Evolutionary conservation across 2,797 vertebrate species (phyloP), one percentile per base, ranked within the genome.

Genomic region (Neosilurus hyrtlii): DNA sequence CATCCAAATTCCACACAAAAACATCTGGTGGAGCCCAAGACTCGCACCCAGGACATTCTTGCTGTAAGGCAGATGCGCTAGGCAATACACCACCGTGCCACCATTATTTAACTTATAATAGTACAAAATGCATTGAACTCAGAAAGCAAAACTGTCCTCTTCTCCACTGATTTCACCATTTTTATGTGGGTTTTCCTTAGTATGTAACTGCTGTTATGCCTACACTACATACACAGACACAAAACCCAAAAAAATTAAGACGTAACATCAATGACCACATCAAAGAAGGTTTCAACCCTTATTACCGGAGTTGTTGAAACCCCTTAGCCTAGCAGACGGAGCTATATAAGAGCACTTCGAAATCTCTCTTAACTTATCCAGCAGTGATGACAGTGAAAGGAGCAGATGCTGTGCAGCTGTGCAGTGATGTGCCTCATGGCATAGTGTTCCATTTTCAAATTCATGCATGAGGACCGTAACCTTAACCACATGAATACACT

Each of bases 381-480:
- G 49, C 79, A 68, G 43, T 63, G 83, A 24, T 84, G 79, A 84
- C 83, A 84, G 63, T 1, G 2, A n/a, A 10, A 68, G 56, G 22
- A 26, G 79, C 63, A 85, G 72, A 88, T 81, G 85, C 56, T 83
- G 49, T 80, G 75, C 88, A 86, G 84, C 80, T 83, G 83, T 81
- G 67, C 67, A 81, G 67, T 54, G 59, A 83, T 79, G 35, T 67
- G 56, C 86, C 77, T 86, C 35, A 79, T 67, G 63, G 83, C 76
- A 83, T 70, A 22, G 20, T 59, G 43, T 56, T 61, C 16, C 52
- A 68, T 73, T 80, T 75, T 49, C 37, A 57, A 35, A 81, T 62
- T 63, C 76, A 51, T 67, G 51, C 35, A 74, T 52, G 80, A 49
- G 57, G 80, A 59, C 51, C 22, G 22, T 24, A 82, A 68, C 72